Evolutionary conservation across 2,113 vertebrate species (phyloP).

Genomic region (Odocoileus hemionus): DNA sequence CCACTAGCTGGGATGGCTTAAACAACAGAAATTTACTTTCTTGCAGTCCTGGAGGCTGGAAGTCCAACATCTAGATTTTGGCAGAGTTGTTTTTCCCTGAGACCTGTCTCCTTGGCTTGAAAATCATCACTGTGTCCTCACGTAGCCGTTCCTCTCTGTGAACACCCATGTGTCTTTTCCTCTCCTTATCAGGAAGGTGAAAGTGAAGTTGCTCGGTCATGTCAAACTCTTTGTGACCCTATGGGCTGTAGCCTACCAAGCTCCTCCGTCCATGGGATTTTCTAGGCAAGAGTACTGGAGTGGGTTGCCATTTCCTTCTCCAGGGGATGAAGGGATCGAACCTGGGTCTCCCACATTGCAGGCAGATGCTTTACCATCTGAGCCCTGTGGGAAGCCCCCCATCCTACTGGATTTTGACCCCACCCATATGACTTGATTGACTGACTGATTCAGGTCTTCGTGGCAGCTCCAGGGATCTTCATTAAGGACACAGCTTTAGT

Average conservation of each 20-base stretch:
- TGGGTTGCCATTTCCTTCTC: background rate
- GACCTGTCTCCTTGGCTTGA: background rate
- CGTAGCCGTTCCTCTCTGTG: accelerated
- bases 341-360: background rate
- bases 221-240: background rate
- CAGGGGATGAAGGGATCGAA: background rate
- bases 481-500: background rate
- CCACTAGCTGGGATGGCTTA: background rate
- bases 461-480: background rate
- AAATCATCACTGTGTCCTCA: background rate
- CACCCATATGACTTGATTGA: background rate
- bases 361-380: background rate
- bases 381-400: background rate
- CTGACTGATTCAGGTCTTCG: background rate
- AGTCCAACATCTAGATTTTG: background rate
- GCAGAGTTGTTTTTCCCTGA: background rate
- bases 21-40: background rate
- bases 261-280: background rate
- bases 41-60: background rate
- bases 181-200: background rate
- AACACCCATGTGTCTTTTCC: background rate
- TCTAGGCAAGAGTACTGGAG: background rate
- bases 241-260: background rate
- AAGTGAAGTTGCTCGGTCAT: background rate
- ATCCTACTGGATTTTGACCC: background rate